Evolutionary conservation across 2,888 invertebrate genomes (phyloP).

Genomic region (Caenorhabditis macrosperma): DNA sequence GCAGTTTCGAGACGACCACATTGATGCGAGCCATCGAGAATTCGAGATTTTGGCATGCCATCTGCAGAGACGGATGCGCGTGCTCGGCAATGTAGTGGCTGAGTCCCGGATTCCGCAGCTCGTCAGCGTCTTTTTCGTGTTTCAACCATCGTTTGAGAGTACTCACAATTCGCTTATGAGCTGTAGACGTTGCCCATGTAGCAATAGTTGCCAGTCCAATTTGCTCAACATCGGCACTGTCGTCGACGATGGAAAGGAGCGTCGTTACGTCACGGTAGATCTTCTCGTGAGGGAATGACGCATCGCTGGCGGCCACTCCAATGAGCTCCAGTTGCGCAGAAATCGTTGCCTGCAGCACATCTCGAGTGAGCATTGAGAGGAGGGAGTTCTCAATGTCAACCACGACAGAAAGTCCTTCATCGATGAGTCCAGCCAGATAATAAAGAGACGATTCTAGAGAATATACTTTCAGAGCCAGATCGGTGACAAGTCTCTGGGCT

Average conservation of each 20-base stretch:
- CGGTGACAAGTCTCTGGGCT: slow-evolving; percentile 62
- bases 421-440: slow-evolving; percentile 76
- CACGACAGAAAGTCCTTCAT: slow-evolving; percentile 74
- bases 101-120: slow-evolving; percentile 72
- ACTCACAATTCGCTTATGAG: slow-evolving; percentile 58
- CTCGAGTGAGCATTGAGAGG: slow-evolving; percentile 62
- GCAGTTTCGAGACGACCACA: slow-evolving; percentile 72
- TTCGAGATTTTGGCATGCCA: slow-evolving; percentile 75
- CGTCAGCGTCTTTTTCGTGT: slow-evolving; percentile 56
- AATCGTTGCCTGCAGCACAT: slow-evolving; percentile 55
- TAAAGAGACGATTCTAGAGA: slow-evolving; percentile 77
- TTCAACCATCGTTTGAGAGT: slow-evolving; percentile 66
- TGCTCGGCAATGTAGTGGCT: slow-evolving; percentile 79
- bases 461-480: slow-evolving; percentile 67
- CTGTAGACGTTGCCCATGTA: slow-evolving; percentile 65
- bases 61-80: slow-evolving; percentile 79
- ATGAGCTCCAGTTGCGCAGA: slow-evolving; percentile 66
- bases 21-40: slow-evolving; percentile 73
- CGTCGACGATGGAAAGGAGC: slow-evolving; percentile 70
- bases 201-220: slow-evolving; percentile 68
- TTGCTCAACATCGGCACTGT: slow-evolving; percentile 65
- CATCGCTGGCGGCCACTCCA: slow-evolving; percentile 70
- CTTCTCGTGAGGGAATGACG: slow-evolving; percentile 69
- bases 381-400: slow-evolving; percentile 78
- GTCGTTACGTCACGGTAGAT: slow-evolving; percentile 74